Evolutionary conservation across 2,888 invertebrate genomes (phyloP), one percentile per base, ranked within the genome.

Genomic region (Tridacna crocea): DNA sequence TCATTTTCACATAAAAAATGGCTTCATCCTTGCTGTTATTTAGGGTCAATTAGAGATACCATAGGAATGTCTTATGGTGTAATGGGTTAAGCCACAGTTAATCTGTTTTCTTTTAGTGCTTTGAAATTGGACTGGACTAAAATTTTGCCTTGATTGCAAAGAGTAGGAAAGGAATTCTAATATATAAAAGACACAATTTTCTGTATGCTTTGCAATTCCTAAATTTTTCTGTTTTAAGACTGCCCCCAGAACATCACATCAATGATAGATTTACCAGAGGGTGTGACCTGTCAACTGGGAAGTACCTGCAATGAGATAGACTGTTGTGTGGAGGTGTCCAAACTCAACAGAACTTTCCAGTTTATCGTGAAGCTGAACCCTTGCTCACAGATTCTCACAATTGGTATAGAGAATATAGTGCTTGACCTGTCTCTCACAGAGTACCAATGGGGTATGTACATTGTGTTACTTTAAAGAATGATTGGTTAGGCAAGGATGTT

Each of bases 371-470:
- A 78, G 22, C 65, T 88, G 3, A 80, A 88, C 68, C 80, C 86
- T 11, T 88, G 88, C 65, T 65, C 51, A n/a, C 78, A 82, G 58
- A 79, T 77, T 2, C 76, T 88, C 58, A 77, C 80, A 13, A 51
- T 87, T 47, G 80, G 80, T 17, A 83, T 88, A 22, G 88, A 88
- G 70, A 81, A 79, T 22, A 81, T 83, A 10, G 63, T 55, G 11
- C 75, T 80, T 22, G 82, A 84, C 13, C 75, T 83, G 27, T 72
- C 77, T 24, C 74, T 90, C 4, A 81, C 84, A 13, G 75, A 84
- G 24, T 88, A 86, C 65, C 66, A 77, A 60, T 90, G 86, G 87
- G 88, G 89, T 88, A 82, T 66, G 80, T 76, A 15, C 27, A 15
- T 4, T 63, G 68, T 26, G 0, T 36, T 36, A 36, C 36, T 36